Base-by-base conservation (phyloP, 2,113 vertebrate species). In the Myotis yumanensis region DNA sequence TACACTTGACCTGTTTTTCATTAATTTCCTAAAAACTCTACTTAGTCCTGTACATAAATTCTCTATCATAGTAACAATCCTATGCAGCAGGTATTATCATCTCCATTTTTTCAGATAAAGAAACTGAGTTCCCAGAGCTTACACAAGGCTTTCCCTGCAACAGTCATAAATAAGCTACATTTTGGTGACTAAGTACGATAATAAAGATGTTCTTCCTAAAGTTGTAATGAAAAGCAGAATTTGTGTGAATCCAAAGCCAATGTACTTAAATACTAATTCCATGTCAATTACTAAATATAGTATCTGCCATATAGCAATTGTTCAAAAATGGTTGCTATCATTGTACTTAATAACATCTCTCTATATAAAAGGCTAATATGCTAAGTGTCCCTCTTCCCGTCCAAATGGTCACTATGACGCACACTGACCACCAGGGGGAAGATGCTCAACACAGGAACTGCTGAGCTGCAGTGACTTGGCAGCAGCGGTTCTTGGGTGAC, bases 171-270 rank as follows among this genome's bases (percentile, higher is more conserved):
- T 80, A 80, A n/a, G 35, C 23, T 51, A 48, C 12, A 73, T 66
- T 79, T 15, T 83, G n/a, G 14, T 83, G 43, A 59, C 62, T 54
- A 32, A 48, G 18, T 37, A 32, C 15, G 62, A 2, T 64, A 54
- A 85, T 51, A 18, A 82, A 72, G 22, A n/a, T 48, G 0, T 79
- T 46, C 3, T 73, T 40, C 20, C 25, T 86, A 68, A 83, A 52
- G 7, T 5, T 52, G 5, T 68, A 90, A 93, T 86, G 30, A 88
- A 93, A 73, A 89, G 15, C 3, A 54, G 0, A 11, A n/a, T 95
- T 89, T 93, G 12, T 75, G 43, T 64, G 15, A 90, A 77, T 87
- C 8, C 51, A 90, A 94, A 85, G 51, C 15, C 40, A 94, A 88
- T 32, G 9, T 71, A 72, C 35, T 71, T 84, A 81, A 90, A 10